Evolutionary conservation across 2,113 vertebrate species (phyloP).

Genomic region (Cariama cristata): DNA sequence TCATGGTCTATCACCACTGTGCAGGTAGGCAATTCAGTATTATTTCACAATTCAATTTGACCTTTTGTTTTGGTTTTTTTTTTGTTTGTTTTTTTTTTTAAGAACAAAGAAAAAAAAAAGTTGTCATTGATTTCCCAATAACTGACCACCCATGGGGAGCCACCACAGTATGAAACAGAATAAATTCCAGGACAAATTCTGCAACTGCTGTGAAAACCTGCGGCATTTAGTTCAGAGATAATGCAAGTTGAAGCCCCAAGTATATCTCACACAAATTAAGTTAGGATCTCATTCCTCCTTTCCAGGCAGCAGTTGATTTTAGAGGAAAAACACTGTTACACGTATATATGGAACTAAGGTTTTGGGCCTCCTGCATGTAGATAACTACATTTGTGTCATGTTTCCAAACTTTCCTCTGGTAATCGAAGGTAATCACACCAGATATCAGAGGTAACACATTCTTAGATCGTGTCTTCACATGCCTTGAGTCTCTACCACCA

Average conservation of each 20-base stretch:
- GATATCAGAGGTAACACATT: not conserved
- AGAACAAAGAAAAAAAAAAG: not conserved
- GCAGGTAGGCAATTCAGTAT: not conserved
- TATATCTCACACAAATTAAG: not conserved
- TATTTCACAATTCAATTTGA: not conserved
- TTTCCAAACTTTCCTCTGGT: not conserved
- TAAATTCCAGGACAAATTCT: not conserved
- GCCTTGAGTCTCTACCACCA: not conserved
- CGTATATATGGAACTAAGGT: not conserved
- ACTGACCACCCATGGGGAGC: not conserved
- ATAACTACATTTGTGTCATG: not conserved
- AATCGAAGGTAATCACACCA: not conserved
- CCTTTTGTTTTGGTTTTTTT: not conserved
- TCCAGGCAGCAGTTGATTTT: not conserved
- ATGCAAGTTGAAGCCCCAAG: not conserved
- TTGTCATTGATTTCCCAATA: not conserved
- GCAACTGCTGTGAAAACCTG: not conserved
- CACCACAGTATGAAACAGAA: not conserved
- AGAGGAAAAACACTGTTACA: not conserved
- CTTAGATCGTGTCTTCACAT: not conserved
- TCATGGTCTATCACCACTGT: not conserved
- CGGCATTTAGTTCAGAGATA: not conserved
- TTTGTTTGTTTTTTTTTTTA: not conserved
- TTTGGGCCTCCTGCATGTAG: not conserved
- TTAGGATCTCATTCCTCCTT: not conserved